Evolutionary conservation across 2,797 vertebrate genomes (phyloP).

Genomic region (Antennarius maculatus): DNA sequence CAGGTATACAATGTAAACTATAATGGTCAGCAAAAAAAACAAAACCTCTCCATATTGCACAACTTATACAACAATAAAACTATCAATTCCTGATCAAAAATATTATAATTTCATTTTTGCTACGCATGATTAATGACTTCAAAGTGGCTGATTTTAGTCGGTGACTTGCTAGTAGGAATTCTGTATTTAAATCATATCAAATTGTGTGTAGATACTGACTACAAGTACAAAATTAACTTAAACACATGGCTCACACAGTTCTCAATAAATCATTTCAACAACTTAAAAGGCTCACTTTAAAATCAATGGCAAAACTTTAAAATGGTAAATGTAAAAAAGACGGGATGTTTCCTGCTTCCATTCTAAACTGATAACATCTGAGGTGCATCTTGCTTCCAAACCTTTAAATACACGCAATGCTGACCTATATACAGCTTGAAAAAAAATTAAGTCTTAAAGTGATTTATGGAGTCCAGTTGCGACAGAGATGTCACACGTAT

Average conservation of each 20-base stretch:
- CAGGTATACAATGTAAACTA: slow-evolving; percentile 68
- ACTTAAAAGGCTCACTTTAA: slow-evolving; percentile 60
- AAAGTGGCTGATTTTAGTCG: slow-evolving; percentile 39
- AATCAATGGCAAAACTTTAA: slow-evolving; percentile 66
- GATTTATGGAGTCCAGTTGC: slow-evolving; percentile 66
- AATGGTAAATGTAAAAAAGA: slow-evolving; percentile 54
- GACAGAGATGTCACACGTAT: slow-evolving; percentile 58
- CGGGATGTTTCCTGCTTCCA: slow-evolving; percentile 44
- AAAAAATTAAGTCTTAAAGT: slow-evolving; percentile 63
- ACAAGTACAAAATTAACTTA: slow-evolving; percentile 45
- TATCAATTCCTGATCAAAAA: slow-evolving; percentile 68
- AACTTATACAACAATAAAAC: slow-evolving; percentile 57
- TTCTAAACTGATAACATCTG: slow-evolving; percentile 55
- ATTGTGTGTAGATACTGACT: slow-evolving; percentile 31
- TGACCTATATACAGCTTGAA: slow-evolving; percentile 80
- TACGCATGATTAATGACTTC: slow-evolving; percentile 24
- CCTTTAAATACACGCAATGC: slow-evolving; percentile 68
- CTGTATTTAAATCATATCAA: slow-evolving; percentile 42
- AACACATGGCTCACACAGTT: slow-evolving; percentile 54
- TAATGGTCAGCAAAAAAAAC: slow-evolving; percentile 65
- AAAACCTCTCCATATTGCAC: slow-evolving; percentile 72
- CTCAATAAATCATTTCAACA: slow-evolving; percentile 46
- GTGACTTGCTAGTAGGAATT: slow-evolving; percentile 35
- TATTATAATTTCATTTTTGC: slow-evolving; percentile 46
- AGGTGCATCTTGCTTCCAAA: slow-evolving; percentile 55